A percentile compares a stretch with the other conserved stretches of the same genome.
Evolutionary conservation across 2,113 vertebrate species (phyloP).

Genomic region (Psittacula cyanocephala): DNA sequence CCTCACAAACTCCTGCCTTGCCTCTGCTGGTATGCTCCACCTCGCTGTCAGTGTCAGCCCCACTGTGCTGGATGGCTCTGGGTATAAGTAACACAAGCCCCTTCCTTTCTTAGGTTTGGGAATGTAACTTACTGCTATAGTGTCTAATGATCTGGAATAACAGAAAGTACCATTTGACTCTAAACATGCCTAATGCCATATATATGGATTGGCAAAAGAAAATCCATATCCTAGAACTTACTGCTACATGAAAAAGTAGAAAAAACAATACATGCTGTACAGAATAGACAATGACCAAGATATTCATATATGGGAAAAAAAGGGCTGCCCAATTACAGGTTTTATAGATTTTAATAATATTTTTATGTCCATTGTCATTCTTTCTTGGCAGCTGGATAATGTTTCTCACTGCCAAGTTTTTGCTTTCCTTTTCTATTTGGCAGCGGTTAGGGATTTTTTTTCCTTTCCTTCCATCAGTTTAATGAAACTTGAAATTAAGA

Average conservation of each 20-base stretch:
- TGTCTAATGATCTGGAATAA: background rate
- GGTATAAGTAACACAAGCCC: too few species aligned
- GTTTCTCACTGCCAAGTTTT: background rate
- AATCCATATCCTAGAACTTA: background rate
- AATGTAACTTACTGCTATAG: background rate
- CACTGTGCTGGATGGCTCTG: background rate
- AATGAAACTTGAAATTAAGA: background rate
- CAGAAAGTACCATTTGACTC: background rate
- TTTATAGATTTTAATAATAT: background rate
- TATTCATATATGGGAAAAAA: slow-evolving; percentile 5
- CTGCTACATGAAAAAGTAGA: background rate
- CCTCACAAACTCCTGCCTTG: background rate
- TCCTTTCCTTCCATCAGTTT: background rate
- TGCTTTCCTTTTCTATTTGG: background rate
- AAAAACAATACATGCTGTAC: background rate
- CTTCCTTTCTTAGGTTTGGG: background rate
- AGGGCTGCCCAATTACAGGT: background rate
- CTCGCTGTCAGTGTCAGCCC: background rate
- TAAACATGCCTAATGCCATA: background rate
- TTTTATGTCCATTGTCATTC: background rate
- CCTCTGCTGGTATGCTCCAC: background rate
- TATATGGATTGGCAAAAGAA: background rate
- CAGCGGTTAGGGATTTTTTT: background rate
- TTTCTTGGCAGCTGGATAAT: background rate
- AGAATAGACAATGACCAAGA: background rate